Percentiles rank a stretch among this genome's conserved stretches.
phyloP scores from a whole-genome alignment of 2,797 vertebrate species.

The Rhynchonycteris naso region DNA sequence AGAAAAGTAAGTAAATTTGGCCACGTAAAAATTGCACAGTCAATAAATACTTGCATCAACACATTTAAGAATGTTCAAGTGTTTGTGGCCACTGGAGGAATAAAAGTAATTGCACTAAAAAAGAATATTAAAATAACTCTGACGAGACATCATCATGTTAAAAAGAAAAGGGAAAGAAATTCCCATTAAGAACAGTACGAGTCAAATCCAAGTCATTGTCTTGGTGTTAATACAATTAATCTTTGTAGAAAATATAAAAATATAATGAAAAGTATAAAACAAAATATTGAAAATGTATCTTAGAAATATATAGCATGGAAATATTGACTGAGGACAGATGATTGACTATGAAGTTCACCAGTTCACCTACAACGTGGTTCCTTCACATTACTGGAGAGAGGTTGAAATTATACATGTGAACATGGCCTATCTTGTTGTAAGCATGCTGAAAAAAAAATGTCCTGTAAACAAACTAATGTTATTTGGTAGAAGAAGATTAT shows the following conservation, averaged over 20 bases:
- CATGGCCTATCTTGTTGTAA: not conserved
- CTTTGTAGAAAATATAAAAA: not conserved
- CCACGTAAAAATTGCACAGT: not conserved
- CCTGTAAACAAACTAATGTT: not conserved
- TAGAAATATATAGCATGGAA: not conserved
- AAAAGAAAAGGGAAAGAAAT: not conserved
- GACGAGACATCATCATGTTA: not conserved
- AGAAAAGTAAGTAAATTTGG: not conserved
- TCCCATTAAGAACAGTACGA: not conserved
- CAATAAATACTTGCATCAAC: not conserved
- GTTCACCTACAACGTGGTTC: not conserved
- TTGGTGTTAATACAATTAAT: not conserved
- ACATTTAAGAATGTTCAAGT: not conserved
- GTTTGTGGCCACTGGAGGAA: not conserved
- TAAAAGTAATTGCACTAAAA: not conserved
- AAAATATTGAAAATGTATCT: not conserved
- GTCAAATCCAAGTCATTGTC: not conserved
- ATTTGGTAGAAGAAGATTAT: not conserved
- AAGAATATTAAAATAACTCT: slow-evolving; percentile 22
- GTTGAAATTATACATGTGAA: not conserved
- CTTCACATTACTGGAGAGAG: not conserved
- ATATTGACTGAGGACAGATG: not conserved
- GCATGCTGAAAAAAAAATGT: not conserved
- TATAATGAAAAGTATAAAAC: not conserved
- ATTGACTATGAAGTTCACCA: not conserved